Evolutionary conservation across 2,888 invertebrate genomes (phyloP).

Genomic region (Liodrosophila aerea): DNA sequence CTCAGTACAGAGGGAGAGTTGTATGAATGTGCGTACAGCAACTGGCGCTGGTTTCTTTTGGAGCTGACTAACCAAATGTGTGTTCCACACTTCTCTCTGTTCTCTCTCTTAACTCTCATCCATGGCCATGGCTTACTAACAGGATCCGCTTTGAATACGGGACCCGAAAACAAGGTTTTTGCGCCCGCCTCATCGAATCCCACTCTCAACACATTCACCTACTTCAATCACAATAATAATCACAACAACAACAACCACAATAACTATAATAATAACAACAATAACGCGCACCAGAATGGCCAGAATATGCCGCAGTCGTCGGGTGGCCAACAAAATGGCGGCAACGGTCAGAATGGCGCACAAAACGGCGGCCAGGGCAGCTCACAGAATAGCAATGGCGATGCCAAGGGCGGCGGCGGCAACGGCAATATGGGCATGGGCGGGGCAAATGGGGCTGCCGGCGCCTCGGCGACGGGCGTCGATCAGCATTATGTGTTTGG

Average conservation of each 20-base stretch:
- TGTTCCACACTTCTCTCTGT: background rate
- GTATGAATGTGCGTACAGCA: too few relatives aligned
- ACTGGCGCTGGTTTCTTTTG: background rate
- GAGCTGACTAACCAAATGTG: background rate
- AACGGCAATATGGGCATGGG: constrained; percentile 7
- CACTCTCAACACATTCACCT: constrained; percentile 79
- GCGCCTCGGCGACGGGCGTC: constrained; percentile 68
- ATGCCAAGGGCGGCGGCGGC: constrained; percentile 4
- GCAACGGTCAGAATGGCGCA: background rate
- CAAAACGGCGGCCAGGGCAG: constrained; percentile 8
- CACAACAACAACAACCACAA: constrained; percentile 48
- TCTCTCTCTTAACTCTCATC: too few relatives aligned
- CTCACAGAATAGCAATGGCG: background rate
- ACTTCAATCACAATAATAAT: constrained; percentile 53
- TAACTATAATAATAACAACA: constrained; percentile 30
- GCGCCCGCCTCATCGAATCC: constrained; percentile 80
- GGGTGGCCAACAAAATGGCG: constrained; percentile 23
- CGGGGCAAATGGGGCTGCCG: constrained; percentile 55
- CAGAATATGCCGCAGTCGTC: constrained; percentile 12
- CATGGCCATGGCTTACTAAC: constrained; percentile 29
- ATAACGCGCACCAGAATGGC: constrained; percentile 28
- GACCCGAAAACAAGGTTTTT: constrained; percentile 79
- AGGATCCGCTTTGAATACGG: constrained; percentile 82
- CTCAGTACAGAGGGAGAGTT: too few relatives aligned
- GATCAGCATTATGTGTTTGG: constrained; percentile 82